Base-by-base conservation (phyloP, 2,888 invertebrate species). In the Himalopsyche anomala region DNA sequence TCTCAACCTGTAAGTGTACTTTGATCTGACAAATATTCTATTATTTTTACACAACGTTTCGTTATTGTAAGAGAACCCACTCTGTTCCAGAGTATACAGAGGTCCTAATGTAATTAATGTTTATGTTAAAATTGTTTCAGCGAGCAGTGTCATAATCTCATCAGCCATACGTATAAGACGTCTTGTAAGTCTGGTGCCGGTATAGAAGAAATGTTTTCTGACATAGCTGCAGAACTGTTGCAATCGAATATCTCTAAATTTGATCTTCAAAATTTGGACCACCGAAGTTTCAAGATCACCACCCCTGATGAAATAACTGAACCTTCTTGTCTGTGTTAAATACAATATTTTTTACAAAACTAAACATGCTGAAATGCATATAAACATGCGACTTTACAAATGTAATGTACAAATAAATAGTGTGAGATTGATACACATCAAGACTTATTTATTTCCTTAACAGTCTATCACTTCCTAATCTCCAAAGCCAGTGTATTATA, bases 141-240 rank as follows among this genome's bases (percentile, higher is more conserved):
- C 92, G 97, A 97, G 91, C 98, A 98, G 91, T 98, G 98, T 91
- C 98, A 98, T 91, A 97, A 97, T 91, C 94, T 98, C 84, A 96
- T 98, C 89, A 97, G 96, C 90, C 96, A 96, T 84, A 96, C 96
- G 82, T 98, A 97, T 91, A 97, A 96, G 91, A 97, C 97, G 28
- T 98, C 98, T 5, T 98, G 98, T 91, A 97, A 96, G 91, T 96
- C 96, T 82, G 97, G 97, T 4, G 95, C 95, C 90, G 98, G 98
- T 8, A 94, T 98, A 38, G 96, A 97, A 88, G 96, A 98, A 91
- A 98, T 98, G 98, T 98, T 98, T 91, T 93, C 94, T 79, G 97
- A 98, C 90, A 98, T 98, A 90, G 97, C 98, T 12, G 93, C 94
- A 86, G 97, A 97, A 89, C 91, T 98, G 87, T 95, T 96, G 1